phyloP scores from a whole-genome alignment of 1,140 invertebrate genomes.

The Zaprionus camerounensis region DNA sequence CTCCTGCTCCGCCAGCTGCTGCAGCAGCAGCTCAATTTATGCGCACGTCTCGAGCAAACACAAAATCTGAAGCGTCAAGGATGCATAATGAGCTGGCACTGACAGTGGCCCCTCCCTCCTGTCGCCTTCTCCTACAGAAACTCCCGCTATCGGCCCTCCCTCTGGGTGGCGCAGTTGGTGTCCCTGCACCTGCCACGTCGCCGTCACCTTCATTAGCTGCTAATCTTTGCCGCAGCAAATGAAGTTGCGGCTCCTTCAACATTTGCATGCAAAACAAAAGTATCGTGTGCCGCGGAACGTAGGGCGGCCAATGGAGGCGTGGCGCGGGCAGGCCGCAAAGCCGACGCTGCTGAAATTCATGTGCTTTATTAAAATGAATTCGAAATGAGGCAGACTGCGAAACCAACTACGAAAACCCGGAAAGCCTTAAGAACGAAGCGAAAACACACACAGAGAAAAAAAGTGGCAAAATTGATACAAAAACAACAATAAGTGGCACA shows the following conservation, averaged over 20 bases:
- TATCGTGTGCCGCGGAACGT: neutral
- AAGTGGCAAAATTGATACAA: conserved; percentile 3
- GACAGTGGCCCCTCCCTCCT: neutral
- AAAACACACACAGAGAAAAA: neutral
- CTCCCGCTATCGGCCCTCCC: too few relatives aligned
- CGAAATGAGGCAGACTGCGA: conserved; percentile 55
- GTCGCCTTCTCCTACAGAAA: neutral
- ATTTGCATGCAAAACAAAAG: conserved; percentile 71
- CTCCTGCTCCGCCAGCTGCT: neutral
- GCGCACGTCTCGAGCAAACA: conserved; percentile 71
- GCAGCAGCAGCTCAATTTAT: conserved; percentile 71
- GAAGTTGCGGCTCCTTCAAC: conserved; percentile 62
- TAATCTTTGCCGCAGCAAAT: conserved; percentile 59
- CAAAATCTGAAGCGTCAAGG: conserved; percentile 74
- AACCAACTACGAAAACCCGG: conserved; percentile 9
- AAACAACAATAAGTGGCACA: conserved; percentile 30
- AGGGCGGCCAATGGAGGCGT: neutral
- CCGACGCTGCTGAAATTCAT: conserved; percentile 66
- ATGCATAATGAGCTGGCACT: conserved; percentile 72
- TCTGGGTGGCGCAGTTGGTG: neutral
- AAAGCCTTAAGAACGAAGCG: conserved; percentile 12
- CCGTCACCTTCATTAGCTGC: conserved; percentile 62
- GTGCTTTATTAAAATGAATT: conserved; percentile 79
- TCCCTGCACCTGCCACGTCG: neutral
- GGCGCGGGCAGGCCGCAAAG: conserved; percentile 58